Percentiles rank a stretch among this genome's conserved stretches.
Evolutionary conservation across 2,113 vertebrate genomes (phyloP).

Genomic region (Rhipidura dahli): DNA sequence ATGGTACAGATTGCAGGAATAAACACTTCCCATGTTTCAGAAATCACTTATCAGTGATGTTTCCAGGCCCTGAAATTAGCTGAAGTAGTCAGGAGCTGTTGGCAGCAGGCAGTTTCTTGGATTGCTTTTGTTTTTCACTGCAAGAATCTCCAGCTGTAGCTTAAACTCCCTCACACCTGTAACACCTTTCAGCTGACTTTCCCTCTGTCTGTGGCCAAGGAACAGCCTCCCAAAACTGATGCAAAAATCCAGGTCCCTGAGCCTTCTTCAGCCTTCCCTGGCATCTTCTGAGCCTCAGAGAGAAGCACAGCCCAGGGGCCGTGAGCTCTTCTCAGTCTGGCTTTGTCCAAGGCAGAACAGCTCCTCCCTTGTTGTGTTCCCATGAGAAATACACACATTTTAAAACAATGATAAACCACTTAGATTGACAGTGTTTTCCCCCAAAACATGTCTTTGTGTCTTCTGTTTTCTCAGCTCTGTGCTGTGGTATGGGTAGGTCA

Average conservation of each 20-base stretch:
- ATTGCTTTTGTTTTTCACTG: neutral
- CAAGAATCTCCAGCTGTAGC: neutral
- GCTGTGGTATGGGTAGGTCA: neutral
- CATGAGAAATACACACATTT: neutral
- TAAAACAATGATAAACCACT: neutral
- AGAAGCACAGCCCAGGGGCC: rapidly evolving
- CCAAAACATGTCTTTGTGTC: neutral
- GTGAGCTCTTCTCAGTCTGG: neutral
- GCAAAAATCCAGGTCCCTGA: neutral
- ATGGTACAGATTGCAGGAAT: constrained; percentile 69
- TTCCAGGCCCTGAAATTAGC: constrained; percentile 77
- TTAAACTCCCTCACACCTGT: neutral
- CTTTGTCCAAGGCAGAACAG: neutral
- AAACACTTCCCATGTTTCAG: constrained; percentile 81
- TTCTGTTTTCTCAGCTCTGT: neutral
- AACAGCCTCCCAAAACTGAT: neutral
- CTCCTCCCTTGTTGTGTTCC: neutral
- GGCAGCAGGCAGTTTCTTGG: constrained; percentile 65
- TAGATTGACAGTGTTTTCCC: neutral
- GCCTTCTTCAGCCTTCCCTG: neutral
- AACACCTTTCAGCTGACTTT: neutral
- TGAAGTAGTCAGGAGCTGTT: constrained; percentile 82
- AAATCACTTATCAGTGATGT: constrained; percentile 82
- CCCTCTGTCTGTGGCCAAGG: neutral
- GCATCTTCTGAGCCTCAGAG: neutral